Evolutionary conservation across 2,113 vertebrate species (phyloP).

Genomic region (Corydoras sp.): DNA sequence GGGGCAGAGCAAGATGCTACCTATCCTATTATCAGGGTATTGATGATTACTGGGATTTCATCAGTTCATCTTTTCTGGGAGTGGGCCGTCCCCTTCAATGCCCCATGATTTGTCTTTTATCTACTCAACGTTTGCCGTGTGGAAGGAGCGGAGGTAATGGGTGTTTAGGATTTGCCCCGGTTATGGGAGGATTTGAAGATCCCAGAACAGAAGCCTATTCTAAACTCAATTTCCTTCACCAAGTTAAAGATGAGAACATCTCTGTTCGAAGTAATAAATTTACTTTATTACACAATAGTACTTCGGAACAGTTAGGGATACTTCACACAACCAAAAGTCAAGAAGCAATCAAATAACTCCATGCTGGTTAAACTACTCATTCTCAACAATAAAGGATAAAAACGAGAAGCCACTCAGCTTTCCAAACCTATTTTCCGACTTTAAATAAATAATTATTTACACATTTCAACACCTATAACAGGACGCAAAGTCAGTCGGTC

Average conservation of each 20-base stretch:
- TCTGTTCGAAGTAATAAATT: conserved; percentile 8
- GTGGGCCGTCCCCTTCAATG: conserved; percentile 34
- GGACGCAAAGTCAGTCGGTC: too few species aligned
- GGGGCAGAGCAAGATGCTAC: conserved; percentile 58
- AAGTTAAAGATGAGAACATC: conserved; percentile 1
- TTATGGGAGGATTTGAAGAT: conserved; percentile 27
- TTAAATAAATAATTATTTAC: too few species aligned
- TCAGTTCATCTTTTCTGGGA: conserved; percentile 42
- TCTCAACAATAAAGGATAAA: too few species aligned
- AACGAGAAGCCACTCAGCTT: too few species aligned
- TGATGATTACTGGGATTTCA: conserved; percentile 51
- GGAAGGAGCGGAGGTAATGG: conserved; percentile 29
- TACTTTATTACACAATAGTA: too few species aligned
- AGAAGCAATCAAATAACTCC: too few species aligned
- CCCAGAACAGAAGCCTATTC: conserved; percentile 16
- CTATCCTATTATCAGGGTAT: conserved; percentile 61
- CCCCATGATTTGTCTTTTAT: conserved; percentile 36
- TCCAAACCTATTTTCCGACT: too few species aligned
- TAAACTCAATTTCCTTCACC: conserved; percentile 11
- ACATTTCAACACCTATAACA: too few species aligned
- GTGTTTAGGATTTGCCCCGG: conserved; percentile 36
- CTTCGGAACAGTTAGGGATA: too few species aligned
- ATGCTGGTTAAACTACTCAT: too few species aligned
- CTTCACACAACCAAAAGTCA: too few species aligned
- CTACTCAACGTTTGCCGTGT: conserved; percentile 25